These are phyloP conservation scores for Dioctria rufipes DNA, from an alignment of 2,888 invertebrate species.

Conservation along the genomic window DNA sequence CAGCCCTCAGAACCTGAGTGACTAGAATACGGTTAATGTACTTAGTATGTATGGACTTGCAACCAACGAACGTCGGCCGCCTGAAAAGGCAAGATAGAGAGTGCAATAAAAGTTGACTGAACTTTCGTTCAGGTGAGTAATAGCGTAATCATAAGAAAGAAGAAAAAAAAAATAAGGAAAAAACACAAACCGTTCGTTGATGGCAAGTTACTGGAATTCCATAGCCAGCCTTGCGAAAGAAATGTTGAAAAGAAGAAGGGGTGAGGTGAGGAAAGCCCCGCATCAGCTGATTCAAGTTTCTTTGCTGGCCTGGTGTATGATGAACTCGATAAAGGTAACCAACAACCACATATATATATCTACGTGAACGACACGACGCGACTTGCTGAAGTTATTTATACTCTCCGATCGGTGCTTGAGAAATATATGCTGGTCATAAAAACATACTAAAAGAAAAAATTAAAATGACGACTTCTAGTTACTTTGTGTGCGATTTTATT, in stretches of 20 bases:
- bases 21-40: background rate
- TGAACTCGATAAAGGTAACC: constrained; percentile 40
- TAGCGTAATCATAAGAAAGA: constrained; percentile 34
- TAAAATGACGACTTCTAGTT: too few relatives aligned
- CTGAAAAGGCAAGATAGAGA: background rate
- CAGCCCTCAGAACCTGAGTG: constrained; percentile 1
- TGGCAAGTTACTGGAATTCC: constrained; percentile 39
- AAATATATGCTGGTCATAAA: constrained; percentile 11
- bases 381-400: constrained; percentile 31
- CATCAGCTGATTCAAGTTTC: constrained; percentile 43
- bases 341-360: background rate
- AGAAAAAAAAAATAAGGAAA: constrained; percentile 7
- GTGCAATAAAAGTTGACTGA: constrained; percentile 45
- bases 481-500: background rate
- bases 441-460: background rate
- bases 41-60: background rate
- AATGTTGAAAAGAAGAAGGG: constrained; percentile 13
- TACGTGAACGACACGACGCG: constrained; percentile 3
- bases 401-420: background rate
- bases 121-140: constrained; percentile 50
- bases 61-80: background rate
- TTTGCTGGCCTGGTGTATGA: constrained; percentile 27
- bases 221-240: constrained; percentile 41
- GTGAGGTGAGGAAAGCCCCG: background rate
- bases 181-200: constrained; percentile 43